These are phyloP conservation scores for Leptobrachium ailaonicum DNA, from an alignment of 2,113 vertebrate species.

Conservation along the genomic window DNA sequence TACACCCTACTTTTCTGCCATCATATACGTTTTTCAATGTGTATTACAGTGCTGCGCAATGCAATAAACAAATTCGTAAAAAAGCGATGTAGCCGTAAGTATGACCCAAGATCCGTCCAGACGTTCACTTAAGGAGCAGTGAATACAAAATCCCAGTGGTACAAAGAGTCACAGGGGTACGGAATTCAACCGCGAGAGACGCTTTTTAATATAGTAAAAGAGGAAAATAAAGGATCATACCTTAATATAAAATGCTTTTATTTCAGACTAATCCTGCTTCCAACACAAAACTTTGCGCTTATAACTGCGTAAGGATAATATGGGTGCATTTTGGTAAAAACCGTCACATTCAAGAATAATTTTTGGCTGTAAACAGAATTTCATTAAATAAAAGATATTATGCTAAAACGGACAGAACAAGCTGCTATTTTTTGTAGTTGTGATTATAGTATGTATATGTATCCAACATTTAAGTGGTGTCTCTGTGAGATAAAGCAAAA, in stretches of 20 bases:
- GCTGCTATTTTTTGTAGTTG: too few relatives aligned
- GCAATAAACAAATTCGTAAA: not conserved
- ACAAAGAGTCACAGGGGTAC: not conserved
- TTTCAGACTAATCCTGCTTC: not conserved
- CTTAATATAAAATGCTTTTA: too few relatives aligned
- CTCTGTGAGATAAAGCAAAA: too few relatives aligned
- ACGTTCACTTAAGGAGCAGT: not conserved
- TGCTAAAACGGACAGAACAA: too few relatives aligned
- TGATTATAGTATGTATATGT: too few relatives aligned
- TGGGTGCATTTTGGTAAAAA: not conserved
- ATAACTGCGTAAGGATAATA: not conserved
- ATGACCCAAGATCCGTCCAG: not conserved
- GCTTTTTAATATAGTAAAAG: not conserved
- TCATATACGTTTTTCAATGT: not conserved
- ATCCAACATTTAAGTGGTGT: too few relatives aligned
- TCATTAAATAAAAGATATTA: not conserved
- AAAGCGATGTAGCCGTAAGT: not conserved
- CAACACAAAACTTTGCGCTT: not conserved
- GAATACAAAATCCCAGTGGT: not conserved
- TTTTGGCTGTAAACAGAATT: not conserved
- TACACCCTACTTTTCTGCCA: not conserved
- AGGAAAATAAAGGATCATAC: not conserved
- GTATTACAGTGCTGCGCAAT: not conserved
- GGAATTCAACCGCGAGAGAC: not conserved
- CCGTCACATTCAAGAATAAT: not conserved